phyloP scores from a whole-genome alignment of 2,113 vertebrate species.

The Phalacrocorax carbo region DNA sequence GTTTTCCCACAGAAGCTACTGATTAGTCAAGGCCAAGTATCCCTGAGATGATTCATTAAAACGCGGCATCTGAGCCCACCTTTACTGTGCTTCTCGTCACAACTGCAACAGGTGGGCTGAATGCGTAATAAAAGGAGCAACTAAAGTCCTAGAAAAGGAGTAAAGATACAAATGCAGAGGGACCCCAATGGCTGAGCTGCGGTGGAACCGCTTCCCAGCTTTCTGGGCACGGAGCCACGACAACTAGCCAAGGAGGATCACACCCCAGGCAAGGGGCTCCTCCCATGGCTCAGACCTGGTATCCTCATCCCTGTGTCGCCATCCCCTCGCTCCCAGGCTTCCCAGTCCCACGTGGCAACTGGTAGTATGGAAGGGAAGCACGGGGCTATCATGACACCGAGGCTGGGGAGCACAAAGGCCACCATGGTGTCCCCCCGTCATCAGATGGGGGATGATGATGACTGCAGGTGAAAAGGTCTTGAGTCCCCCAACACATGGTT shows the following conservation, averaged over 20 bases:
- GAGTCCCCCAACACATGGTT: not conserved
- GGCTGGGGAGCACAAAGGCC: not conserved
- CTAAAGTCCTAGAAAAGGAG: not conserved
- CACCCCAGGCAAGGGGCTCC: not conserved
- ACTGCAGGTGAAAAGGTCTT: too few species aligned
- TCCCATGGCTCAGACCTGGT: not conserved
- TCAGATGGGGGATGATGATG: not conserved
- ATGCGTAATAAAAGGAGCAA: not conserved
- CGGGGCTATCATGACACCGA: accelerated
- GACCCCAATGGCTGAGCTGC: not conserved
- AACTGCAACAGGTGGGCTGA: not conserved
- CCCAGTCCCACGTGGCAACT: not conserved
- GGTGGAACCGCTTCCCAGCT: not conserved
- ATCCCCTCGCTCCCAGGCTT: not conserved
- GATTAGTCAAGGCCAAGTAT: constrained; percentile 59
- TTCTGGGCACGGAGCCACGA: constrained; percentile 1
- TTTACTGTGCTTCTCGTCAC: not conserved
- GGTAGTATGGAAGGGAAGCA: not conserved
- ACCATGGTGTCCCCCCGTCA: not conserved
- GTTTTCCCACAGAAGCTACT: constrained; percentile 78
- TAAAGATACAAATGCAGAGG: not conserved
- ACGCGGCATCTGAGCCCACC: constrained; percentile 46
- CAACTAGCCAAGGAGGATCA: constrained; percentile 7
- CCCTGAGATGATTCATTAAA: constrained; percentile 65
- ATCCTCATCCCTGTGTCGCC: not conserved